Evolutionary conservation across 1,140 invertebrate species (phyloP).

Genomic region (Drosophila kurseongensis): DNA sequence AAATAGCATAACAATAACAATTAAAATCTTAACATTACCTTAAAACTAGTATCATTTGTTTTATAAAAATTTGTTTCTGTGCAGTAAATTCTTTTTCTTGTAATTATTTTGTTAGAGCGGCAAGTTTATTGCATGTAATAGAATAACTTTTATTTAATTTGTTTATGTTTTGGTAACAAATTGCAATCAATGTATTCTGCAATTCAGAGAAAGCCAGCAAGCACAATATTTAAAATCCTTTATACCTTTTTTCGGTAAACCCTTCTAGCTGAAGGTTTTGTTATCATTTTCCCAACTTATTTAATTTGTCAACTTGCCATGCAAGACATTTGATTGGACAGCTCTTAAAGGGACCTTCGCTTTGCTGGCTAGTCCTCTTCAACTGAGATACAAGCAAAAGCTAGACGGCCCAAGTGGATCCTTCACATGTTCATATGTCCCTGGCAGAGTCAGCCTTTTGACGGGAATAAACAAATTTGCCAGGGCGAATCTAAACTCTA

Average conservation of each 20-base stretch:
- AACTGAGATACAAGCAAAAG: slow-evolving; percentile 5
- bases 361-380: slow-evolving; percentile 2
- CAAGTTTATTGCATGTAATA: neutral
- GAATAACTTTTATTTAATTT: neutral
- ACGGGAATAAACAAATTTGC: slow-evolving; percentile 49
- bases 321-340: neutral
- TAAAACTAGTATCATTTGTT: no score
- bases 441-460: slow-evolving; percentile 50
- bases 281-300: neutral
- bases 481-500: slow-evolving; percentile 16
- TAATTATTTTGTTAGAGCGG: neutral
- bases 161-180: neutral
- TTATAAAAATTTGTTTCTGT: neutral
- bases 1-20: no score
- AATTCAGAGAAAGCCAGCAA: neutral
- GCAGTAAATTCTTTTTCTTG: neutral
- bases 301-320: slow-evolving; percentile 7
- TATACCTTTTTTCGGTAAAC: neutral
- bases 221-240: neutral
- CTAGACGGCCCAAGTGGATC: slow-evolving; percentile 14
- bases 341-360: neutral
- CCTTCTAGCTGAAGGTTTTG: neutral
- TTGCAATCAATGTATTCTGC: neutral
- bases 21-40: no score
- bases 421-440: slow-evolving; percentile 35